Evolutionary conservation across 2,888 invertebrate species (phyloP).

Genomic region (Lasioglossum figueresi): DNA sequence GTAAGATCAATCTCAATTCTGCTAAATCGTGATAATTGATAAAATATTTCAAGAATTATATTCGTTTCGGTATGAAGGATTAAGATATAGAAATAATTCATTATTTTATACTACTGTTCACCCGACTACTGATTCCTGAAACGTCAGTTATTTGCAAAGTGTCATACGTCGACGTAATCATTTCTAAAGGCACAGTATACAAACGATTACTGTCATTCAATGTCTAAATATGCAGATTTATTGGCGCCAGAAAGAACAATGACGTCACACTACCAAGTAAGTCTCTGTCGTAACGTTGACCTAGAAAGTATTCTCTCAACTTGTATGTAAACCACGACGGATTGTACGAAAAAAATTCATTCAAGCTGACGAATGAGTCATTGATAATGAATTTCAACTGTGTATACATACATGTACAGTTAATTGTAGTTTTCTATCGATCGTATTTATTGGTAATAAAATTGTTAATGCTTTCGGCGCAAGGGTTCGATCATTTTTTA

Average conservation of each 20-base stretch:
- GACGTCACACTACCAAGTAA: slow-evolving; percentile 59
- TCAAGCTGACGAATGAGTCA: not conserved
- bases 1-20: not conserved
- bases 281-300: slow-evolving; percentile 67
- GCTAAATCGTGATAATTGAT: not conserved
- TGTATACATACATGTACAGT: not conserved
- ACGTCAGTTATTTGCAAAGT: not conserved
- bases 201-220: slow-evolving; percentile 26
- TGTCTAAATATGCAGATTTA: slow-evolving; percentile 67
- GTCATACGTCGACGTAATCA: not conserved
- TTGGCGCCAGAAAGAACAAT: slow-evolving; percentile 58
- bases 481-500: too few species aligned
- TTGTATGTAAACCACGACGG: slow-evolving; percentile 10
- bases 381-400: not conserved
- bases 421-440: too few species aligned
- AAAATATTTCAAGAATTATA: not conserved
- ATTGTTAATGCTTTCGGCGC: too few species aligned
- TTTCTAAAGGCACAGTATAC: not conserved
- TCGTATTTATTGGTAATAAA: too few species aligned
- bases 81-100: not conserved
- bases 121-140: not conserved
- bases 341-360: slow-evolving; percentile 6
- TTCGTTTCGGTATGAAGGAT: not conserved
- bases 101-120: not conserved
- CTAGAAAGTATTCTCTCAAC: slow-evolving; percentile 54